phyloP scores from a whole-genome alignment of 2,888 invertebrate species.

The Latrodectus elegans region DNA sequence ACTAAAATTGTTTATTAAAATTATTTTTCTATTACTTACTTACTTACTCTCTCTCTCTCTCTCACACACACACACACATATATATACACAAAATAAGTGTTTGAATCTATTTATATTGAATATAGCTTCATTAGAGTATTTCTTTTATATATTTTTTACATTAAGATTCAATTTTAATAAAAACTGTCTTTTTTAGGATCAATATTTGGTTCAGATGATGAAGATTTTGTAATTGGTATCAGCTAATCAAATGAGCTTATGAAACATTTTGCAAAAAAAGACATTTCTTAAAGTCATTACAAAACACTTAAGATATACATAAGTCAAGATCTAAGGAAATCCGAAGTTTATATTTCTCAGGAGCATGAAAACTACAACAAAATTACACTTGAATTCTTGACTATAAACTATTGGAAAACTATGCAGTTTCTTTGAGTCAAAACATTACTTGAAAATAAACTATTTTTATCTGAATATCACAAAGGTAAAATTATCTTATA shows the following conservation, averaged over 20 bases:
- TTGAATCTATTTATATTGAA: too few species aligned
- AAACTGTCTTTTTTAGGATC: slow-evolving; percentile 26
- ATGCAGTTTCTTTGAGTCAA: too few species aligned
- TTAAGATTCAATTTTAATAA: too few species aligned
- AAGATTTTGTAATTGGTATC: slow-evolving; percentile 42
- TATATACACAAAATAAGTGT: too few species aligned
- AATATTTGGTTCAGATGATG: slow-evolving; percentile 23
- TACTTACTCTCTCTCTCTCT: too few species aligned
- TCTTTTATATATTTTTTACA: too few species aligned
- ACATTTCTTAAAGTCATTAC: slow-evolving; percentile 47
- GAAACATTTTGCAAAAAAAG: slow-evolving; percentile 46
- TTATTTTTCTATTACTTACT: too few species aligned
- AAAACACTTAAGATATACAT: slow-evolving; percentile 34
- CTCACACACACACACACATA: too few species aligned
- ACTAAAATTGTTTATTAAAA: too few species aligned
- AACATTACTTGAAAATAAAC: background rate
- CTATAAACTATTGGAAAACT: too few species aligned
- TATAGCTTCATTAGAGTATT: too few species aligned
- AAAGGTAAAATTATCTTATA: background rate
- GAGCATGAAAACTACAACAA: slow-evolving; percentile 11
- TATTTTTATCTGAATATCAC: background rate
- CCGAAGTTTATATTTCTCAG: slow-evolving; percentile 30
- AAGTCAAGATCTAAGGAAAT: slow-evolving; percentile 17
- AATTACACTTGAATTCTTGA: background rate
- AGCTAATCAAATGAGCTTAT: slow-evolving; percentile 64